Base-by-base conservation (phyloP, 2,888 invertebrate species). In the Drosophila heteroneura region DNA sequence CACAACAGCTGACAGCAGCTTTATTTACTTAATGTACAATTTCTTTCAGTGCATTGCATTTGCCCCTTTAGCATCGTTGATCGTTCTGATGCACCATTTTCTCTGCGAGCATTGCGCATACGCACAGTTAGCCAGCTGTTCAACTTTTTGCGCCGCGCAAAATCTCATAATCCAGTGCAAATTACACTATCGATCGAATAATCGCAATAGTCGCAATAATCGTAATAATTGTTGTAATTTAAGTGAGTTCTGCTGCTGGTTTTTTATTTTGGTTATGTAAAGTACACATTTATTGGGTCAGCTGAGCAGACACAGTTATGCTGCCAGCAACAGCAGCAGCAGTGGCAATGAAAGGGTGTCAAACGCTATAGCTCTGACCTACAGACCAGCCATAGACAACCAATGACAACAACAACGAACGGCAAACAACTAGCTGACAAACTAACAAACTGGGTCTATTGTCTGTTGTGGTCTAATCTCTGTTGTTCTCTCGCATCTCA, bases 291-390 rank as follows among this genome's bases (percentile, higher is more conserved):
- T 73, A 59, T 32, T 77, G 69, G 82, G 79, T 79, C 82, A 80
- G 39, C 33, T 54, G 56, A 30, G 32, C 63, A 33, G 51, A 19
- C 26, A 72, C 69, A 72, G 79, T 69, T 76, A 64, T 56, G 68
- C 44, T 22, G 47, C 4, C 47, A 22, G 22, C 47, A 14, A 3
- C 39, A 41, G 19, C 35, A 33, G 19, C 37, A 19, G 37, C 16
- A 5, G 60, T 35, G 35, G 5, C 35, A 35, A 35, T 35, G 61
- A 62, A 85, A 85, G 81, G 83, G 83, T 85, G 90, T 85, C 89
- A 88, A 73, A 60, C 76, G 67, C 65, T 76, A 56, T 70, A 72
- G 74, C 49, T 74, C 37, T 85, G 90, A 85, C 90, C 85, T 52
- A 85, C 54, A 88, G 75, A 73, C 60, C 51, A 66, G 37, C 49